Base-by-base conservation (phyloP, 2,113 vertebrate genomes). In the Phasianus colchicus region DNA sequence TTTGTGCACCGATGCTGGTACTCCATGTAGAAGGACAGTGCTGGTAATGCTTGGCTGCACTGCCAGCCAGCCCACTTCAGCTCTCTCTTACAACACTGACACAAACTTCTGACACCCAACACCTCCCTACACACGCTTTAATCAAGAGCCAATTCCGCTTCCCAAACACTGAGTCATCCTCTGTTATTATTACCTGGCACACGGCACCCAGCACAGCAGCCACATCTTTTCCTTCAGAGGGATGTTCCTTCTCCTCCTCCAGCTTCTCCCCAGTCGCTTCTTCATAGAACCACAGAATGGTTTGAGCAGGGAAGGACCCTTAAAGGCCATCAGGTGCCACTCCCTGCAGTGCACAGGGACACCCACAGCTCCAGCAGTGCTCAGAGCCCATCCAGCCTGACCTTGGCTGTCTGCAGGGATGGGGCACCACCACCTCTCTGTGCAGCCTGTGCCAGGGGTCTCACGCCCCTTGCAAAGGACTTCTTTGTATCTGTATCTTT, bases 131-230 rank as follows among this genome's bases (percentile, higher is more conserved):
- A 40, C 70, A 24, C 2, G 2, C 63, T 92, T 92, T 83, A 92
- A 90, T 89, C 54, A 92, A 70, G 50, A 92, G 58, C 6, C 54
- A 47, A 66, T 83, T 94, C 90, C 72, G 86, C 93, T 93, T 76
- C 88, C 70, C 83, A 86, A 89, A 80, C 60, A 63, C 38, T 92
- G 91, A 95, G 54, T 95, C 94, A 95, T 87, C 71, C 55, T 0
- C 0, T 83, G 71, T 80, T 85, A 89, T 79, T 85, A 92, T 89
- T 94, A 92, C 91, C 81, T 79, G 84, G 76, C 4, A 6, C 43
- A 52, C 32, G 40, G 77, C 75, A 84, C 87, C 83, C 87, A 61
- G 34, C 86, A 48, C 73, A 84, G 81, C 92, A 94, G 86, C 54
- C 89, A 78, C 63, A 90, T 65, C 83, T 87, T 70, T 84, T 74